Evolutionary conservation across 2,888 invertebrate genomes (phyloP).

Genomic region (Cremastobaeus sp.): DNA sequence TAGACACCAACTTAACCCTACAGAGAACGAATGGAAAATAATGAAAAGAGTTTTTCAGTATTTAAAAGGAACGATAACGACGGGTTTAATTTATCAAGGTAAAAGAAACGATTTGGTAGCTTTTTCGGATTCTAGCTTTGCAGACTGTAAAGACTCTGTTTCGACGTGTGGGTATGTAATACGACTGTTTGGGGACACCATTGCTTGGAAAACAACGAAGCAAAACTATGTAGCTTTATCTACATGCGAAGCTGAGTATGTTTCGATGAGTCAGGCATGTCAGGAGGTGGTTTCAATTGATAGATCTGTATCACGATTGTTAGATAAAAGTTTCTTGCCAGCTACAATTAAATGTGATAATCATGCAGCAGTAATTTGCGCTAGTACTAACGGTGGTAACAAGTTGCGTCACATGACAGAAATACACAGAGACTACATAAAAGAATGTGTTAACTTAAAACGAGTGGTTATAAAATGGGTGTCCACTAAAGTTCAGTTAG

Average conservation of each 20-base stretch:
- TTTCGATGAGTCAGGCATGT: slow-evolving; percentile 14
- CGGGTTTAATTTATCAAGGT: slow-evolving; percentile 45
- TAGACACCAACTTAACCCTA: slow-evolving; percentile 52
- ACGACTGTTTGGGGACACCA: slow-evolving; percentile 34
- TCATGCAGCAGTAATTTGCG: slow-evolving; percentile 38
- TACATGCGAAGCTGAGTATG: slow-evolving; percentile 40
- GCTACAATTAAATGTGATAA: slow-evolving; percentile 53
- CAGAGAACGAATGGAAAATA: slow-evolving; percentile 58
- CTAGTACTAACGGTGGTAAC: slow-evolving; percentile 22
- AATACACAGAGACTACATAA: slow-evolving; percentile 25
- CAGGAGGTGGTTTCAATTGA: slow-evolving; percentile 21
- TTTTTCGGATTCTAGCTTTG: slow-evolving; percentile 54
- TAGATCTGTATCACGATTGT: slow-evolving; percentile 15
- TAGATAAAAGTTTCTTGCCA: slow-evolving; percentile 25
- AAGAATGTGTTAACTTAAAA: slow-evolving; percentile 30
- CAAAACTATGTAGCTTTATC: slow-evolving; percentile 20
- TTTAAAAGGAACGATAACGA: slow-evolving; percentile 42
- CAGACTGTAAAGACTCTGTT: slow-evolving; percentile 36
- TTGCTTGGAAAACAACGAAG: slow-evolving; percentile 36
- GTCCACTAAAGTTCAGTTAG: slow-evolving; percentile 9
- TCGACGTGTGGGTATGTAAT: slow-evolving; percentile 23
- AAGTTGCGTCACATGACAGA: slow-evolving; percentile 33
- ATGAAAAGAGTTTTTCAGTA: slow-evolving; percentile 52
- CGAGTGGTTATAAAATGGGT: slow-evolving; percentile 22
- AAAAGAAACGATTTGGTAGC: slow-evolving; percentile 39